A percentile compares a stretch with the other conserved stretches of the same genome.
phyloP scores from a whole-genome alignment of 2,888 invertebrate species.

The Lordiphosa andalusiaca region DNA sequence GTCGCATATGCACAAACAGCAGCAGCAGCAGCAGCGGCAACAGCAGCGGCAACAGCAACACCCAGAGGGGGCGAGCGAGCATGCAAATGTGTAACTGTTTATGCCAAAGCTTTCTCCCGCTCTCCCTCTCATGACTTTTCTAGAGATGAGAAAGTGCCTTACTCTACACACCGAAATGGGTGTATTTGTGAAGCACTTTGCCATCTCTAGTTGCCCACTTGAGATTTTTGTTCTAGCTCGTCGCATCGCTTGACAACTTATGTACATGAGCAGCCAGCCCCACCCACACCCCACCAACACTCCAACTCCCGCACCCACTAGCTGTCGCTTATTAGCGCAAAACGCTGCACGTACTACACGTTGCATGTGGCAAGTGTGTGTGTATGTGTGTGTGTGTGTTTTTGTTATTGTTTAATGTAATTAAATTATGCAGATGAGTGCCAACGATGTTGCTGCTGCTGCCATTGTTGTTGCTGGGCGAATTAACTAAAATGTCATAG shows the following conservation, averaged over 20 bases:
- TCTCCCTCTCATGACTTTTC: background rate
- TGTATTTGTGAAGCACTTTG: background rate
- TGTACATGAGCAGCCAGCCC: slow-evolving; percentile 20
- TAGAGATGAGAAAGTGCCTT: slow-evolving; percentile 20
- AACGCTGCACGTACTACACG: slow-evolving; percentile 53
- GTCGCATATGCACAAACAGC: slow-evolving; percentile 65
- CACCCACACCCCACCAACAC: background rate
- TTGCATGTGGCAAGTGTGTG: slow-evolving; percentile 29
- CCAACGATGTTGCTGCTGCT: slow-evolving; percentile 36
- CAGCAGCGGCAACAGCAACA: slow-evolving; percentile 27
- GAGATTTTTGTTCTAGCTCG: slow-evolving; percentile 40
- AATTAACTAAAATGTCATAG: slow-evolving; percentile 56
- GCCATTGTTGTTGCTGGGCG: slow-evolving; percentile 18
- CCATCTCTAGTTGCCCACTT: slow-evolving; percentile 31
- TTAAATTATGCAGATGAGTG: slow-evolving; percentile 74
- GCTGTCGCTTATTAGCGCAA: slow-evolving; percentile 61
- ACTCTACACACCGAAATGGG: background rate
- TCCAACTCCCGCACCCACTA: background rate
- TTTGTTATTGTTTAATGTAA: slow-evolving; percentile 71
- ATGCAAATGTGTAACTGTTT: slow-evolving; percentile 70
- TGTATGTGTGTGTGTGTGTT: slow-evolving; percentile 14
- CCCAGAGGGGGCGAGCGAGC: slow-evolving; percentile 31
- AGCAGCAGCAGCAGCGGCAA: slow-evolving; percentile 20
- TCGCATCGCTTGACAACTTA: slow-evolving; percentile 49
- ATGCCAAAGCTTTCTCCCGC: slow-evolving; percentile 38